A percentile compares a stretch with the other conserved stretches of the same genome.
Evolutionary conservation across 2,113 vertebrate genomes (phyloP).

Genomic region (Mastomys coucha): DNA sequence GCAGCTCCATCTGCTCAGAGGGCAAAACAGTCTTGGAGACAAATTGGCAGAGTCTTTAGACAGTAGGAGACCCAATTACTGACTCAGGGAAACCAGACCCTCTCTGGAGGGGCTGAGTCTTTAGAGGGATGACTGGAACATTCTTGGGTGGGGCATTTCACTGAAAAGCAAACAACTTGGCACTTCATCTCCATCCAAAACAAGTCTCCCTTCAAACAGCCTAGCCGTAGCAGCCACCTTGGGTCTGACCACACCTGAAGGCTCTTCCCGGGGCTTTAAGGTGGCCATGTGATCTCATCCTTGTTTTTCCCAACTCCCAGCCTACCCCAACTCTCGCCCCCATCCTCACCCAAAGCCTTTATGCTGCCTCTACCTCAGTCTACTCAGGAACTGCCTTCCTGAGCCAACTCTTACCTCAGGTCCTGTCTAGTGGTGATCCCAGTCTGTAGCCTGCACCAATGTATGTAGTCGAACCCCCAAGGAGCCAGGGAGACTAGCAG

Average conservation of each 20-base stretch:
- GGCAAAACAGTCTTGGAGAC: conserved; percentile 63
- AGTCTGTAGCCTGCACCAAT: background rate
- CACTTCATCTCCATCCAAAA: conserved; percentile 65
- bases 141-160: conserved; percentile 64
- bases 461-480: background rate
- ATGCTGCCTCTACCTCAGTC: background rate
- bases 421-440: background rate
- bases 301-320: background rate
- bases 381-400: background rate
- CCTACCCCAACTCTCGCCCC: no score
- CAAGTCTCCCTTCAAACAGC: conserved; percentile 29
- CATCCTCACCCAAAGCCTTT: background rate
- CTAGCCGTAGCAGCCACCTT: background rate
- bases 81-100: conserved; percentile 71
- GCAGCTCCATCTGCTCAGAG: background rate
- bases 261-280: background rate
- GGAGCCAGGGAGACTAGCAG: background rate
- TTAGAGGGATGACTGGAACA: conserved; percentile 68
- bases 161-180: conserved; percentile 64
- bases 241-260: background rate
- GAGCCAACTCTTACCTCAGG: background rate
- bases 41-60: conserved; percentile 70
- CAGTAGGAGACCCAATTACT: conserved; percentile 65
- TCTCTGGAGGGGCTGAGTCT: conserved; percentile 49
- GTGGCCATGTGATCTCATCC: background rate